Conservation (phyloP, 2,888 invertebrate genomes). For the Pyrocoelia pectoralis region DNA sequence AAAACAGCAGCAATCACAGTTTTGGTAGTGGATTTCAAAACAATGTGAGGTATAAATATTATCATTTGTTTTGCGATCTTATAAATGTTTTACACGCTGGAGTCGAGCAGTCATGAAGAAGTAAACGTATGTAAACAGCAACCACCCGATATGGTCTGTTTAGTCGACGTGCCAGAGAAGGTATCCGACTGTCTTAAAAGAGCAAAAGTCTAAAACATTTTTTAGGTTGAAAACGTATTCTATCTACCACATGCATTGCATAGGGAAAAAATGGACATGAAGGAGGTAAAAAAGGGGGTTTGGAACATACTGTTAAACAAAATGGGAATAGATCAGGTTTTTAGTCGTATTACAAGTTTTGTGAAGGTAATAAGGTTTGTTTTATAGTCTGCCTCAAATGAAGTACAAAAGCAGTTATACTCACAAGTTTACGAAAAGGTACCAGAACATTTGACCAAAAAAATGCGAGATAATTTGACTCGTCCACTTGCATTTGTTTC, state of each 20-base stretch:
- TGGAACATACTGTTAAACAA: background rate
- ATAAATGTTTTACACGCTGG: background rate
- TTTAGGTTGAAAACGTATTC: background rate
- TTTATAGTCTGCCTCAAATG: too few relatives aligned
- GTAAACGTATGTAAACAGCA: background rate
- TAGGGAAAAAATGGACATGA: background rate
- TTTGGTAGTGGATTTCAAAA: background rate
- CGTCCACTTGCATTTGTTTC: background rate
- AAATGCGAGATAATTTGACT: background rate
- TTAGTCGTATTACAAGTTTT: background rate
- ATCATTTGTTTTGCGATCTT: background rate
- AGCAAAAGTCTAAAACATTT: background rate
- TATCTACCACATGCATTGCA: background rate
- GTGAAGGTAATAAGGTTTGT: too few relatives aligned
- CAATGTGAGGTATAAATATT: background rate
- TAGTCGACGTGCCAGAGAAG: background rate
- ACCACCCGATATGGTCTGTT: background rate
- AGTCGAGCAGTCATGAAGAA: background rate
- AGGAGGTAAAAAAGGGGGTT: background rate
- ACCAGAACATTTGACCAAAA: background rate
- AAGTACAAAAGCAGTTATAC: background rate
- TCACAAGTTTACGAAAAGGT: background rate
- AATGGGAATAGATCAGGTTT: background rate
- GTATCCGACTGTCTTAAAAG: background rate
- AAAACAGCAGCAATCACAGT: too few relatives aligned